Evolutionary conservation across 2,888 invertebrate species (phyloP).

Genomic region (Capitulum mitella): DNA sequence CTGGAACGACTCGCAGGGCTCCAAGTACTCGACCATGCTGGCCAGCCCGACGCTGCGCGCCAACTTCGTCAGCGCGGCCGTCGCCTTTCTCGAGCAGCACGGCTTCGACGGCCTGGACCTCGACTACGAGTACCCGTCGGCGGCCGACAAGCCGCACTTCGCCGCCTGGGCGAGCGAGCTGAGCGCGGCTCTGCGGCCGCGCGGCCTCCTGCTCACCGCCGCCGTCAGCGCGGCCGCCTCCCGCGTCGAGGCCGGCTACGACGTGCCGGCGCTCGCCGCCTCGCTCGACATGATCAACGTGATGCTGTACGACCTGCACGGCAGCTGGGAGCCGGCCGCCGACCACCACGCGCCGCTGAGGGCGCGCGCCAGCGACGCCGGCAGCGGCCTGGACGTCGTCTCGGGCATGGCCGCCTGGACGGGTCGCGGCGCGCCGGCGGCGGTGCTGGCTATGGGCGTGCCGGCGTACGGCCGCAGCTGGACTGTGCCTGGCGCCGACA

Average conservation of each 20-base stretch:
- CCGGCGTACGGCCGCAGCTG: constrained; percentile 26
- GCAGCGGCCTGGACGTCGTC: neutral
- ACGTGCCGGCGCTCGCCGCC: constrained; percentile 25
- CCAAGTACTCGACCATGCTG: constrained; percentile 25
- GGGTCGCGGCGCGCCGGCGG: constrained; percentile 19
- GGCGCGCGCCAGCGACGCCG: neutral
- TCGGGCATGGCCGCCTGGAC: neutral
- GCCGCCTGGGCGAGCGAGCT: constrained; percentile 26
- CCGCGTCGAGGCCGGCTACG: constrained; percentile 25
- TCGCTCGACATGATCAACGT: constrained; percentile 27
- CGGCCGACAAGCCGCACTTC: constrained; percentile 18
- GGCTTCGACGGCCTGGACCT: constrained; percentile 30
- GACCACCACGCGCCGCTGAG: constrained; percentile 26
- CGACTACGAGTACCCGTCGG: constrained; percentile 28
- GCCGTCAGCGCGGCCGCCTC: neutral
- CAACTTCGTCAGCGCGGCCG: neutral
- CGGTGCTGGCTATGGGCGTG: constrained; percentile 27
- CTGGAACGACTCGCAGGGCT: constrained; percentile 25
- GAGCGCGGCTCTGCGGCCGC: neutral
- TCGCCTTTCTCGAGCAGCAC: constrained; percentile 10
- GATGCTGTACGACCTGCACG: constrained; percentile 30
- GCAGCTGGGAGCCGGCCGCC: constrained; percentile 27
- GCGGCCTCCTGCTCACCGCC: constrained; percentile 24
- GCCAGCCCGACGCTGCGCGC: neutral
- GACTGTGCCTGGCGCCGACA: neutral